Percentiles rank a stretch among this genome's conserved stretches.
Conservation (phyloP, 1,140 invertebrate species). For the Hormaphis cornu region DNA sequence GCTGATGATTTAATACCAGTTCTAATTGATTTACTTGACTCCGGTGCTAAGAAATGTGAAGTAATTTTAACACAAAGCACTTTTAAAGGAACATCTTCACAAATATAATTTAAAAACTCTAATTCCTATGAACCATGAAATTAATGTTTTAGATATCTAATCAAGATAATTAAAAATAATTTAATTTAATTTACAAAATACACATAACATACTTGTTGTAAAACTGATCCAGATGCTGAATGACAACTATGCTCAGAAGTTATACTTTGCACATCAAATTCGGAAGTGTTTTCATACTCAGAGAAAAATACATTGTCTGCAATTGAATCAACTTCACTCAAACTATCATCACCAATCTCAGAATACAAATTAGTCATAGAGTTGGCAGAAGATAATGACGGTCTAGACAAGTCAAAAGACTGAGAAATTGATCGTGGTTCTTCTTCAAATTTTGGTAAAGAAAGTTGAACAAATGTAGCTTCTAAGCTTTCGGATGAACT, state of each 20-base stretch:
- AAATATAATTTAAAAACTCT: conserved; percentile 19
- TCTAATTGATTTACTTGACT: conserved; percentile 1
- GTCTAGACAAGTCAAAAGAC: conserved; percentile 11
- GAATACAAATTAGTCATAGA: conserved; percentile 29
- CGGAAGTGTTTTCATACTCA: conserved; percentile 12
- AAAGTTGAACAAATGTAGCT: conserved; percentile 9
- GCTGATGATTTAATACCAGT: conserved; percentile 26
- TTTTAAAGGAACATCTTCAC: conserved; percentile 35
- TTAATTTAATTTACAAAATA: neutral
- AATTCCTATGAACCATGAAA: conserved; percentile 37
- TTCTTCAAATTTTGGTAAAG: conserved; percentile 13
- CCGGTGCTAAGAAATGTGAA: conserved; percentile 1
- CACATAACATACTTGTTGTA: conserved; percentile 18
- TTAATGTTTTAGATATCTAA: conserved; percentile 6
- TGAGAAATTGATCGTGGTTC: conserved; percentile 31
- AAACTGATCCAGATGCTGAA: conserved; percentile 34
- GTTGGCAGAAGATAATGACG: conserved; percentile 18
- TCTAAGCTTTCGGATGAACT: conserved; percentile 29
- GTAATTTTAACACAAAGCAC: conserved; percentile 34
- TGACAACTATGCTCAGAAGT: conserved; percentile 27
- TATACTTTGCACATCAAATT: conserved; percentile 28
- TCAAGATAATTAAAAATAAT: conserved; percentile 18
- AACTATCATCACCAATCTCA: conserved; percentile 27
- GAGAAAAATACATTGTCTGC: conserved; percentile 24
- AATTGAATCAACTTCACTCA: conserved; percentile 21